Evolutionary conservation across 2,888 invertebrate genomes (phyloP).

Genomic region (Anoncus sp.): DNA sequence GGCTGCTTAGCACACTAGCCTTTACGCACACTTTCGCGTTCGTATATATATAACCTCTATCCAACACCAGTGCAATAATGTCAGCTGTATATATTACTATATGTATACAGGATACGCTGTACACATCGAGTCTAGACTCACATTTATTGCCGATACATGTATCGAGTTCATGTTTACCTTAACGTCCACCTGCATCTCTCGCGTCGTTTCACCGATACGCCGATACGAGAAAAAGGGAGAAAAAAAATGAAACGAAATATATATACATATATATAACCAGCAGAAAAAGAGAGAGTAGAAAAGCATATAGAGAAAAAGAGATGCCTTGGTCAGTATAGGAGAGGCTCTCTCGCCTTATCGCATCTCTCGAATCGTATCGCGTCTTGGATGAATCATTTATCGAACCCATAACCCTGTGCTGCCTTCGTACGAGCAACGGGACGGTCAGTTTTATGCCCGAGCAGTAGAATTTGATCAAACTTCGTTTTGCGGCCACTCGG

Average conservation of each 20-base stretch:
- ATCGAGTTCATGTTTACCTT: constrained; percentile 52
- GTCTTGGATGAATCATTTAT: constrained; percentile 83
- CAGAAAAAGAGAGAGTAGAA: constrained; percentile 14
- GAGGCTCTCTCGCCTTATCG: constrained; percentile 71
- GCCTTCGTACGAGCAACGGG: constrained; percentile 43
- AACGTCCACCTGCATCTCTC: constrained; percentile 44
- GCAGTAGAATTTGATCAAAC: constrained; percentile 83
- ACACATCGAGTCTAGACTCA: constrained; percentile 57
- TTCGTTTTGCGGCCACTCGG: constrained; percentile 83
- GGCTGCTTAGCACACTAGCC: constrained; percentile 61
- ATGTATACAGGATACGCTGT: neutral
- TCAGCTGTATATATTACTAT: neutral
- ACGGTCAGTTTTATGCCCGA: constrained; percentile 83
- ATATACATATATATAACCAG: neutral
- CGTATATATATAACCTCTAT: neutral
- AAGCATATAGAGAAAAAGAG: constrained; percentile 23
- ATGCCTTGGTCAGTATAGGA: constrained; percentile 58
- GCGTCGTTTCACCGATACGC: constrained; percentile 44
- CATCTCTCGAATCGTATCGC: constrained; percentile 70
- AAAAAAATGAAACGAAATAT: constrained; percentile 11
- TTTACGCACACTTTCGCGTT: constrained; percentile 17
- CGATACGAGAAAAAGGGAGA: constrained; percentile 8
- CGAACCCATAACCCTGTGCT: constrained; percentile 79
- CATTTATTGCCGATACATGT: constrained; percentile 40
- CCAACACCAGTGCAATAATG: constrained; percentile 7